Percentiles rank a stretch among this genome's conserved stretches.
Conservation (phyloP, 2,113 vertebrate genomes). For the Junco hyemalis region DNA sequence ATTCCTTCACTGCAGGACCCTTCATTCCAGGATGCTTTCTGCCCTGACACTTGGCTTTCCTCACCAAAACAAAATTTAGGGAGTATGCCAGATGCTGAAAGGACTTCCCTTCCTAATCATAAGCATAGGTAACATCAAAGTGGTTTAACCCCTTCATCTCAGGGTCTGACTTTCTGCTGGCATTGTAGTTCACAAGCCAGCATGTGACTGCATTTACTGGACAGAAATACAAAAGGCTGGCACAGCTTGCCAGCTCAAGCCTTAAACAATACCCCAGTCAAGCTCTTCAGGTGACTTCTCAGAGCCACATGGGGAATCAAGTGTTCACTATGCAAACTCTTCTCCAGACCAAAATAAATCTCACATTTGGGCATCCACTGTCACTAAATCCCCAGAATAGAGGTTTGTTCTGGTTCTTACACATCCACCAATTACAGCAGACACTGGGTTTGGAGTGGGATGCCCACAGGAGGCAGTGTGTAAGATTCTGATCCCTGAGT, state of each 20-base stretch:
- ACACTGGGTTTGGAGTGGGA: background rate
- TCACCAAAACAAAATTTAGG: background rate
- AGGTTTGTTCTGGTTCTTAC: background rate
- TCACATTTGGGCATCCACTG: background rate
- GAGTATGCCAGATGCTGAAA: background rate
- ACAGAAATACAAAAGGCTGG: background rate
- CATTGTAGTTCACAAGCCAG: background rate
- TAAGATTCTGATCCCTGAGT: background rate
- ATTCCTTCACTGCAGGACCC: background rate
- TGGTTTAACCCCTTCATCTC: background rate
- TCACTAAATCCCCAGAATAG: background rate
- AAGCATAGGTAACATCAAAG: background rate
- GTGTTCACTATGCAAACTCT: accelerated
- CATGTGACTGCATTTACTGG: background rate
- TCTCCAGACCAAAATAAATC: background rate
- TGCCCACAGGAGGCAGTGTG: background rate
- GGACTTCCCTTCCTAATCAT: background rate
- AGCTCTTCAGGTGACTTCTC: background rate
- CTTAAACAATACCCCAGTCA: background rate
- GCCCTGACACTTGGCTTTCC: background rate
- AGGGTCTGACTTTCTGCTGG: background rate
- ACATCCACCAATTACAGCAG: background rate
- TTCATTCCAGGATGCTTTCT: background rate
- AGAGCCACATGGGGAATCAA: background rate
- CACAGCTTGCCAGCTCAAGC: background rate